Conservation (phyloP, 2,797 vertebrate genomes). For the Mallotus villosus region DNA sequence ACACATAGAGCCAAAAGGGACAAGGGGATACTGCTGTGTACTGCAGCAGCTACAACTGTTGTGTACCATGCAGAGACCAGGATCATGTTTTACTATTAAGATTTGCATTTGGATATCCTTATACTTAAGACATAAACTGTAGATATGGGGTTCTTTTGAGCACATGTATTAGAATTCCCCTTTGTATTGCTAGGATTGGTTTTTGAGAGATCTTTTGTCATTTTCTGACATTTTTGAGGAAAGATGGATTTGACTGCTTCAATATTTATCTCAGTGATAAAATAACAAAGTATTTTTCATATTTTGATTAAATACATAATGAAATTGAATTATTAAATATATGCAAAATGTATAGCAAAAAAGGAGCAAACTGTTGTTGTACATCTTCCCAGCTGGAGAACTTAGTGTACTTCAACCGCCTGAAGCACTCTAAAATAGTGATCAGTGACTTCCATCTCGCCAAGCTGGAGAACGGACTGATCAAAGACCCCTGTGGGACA, state of each 20-base stretch:
- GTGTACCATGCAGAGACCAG: too few species aligned
- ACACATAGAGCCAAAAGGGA: neutral
- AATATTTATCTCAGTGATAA: neutral
- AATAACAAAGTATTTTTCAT: neutral
- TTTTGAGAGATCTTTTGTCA: neutral
- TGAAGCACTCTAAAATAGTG: slow-evolving; percentile 99
- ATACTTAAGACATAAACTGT: neutral
- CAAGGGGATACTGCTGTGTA: neutral
- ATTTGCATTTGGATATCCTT: too few species aligned
- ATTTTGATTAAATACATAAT: neutral
- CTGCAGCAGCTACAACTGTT: neutral
- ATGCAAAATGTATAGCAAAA: neutral
- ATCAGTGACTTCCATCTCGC: slow-evolving; percentile 98
- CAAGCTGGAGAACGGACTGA: slow-evolving; percentile 94
- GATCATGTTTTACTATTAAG: too few species aligned
- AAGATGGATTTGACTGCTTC: neutral
- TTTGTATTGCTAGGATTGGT: neutral
- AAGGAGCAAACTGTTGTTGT: neutral
- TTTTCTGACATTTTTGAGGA: neutral
- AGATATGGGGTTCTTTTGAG: neutral
- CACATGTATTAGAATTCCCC: neutral
- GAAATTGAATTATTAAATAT: neutral
- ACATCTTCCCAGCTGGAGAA: slow-evolving; percentile 86
- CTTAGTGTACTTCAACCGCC: slow-evolving; percentile 94
- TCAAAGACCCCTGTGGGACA: slow-evolving; percentile 97